Conservation (phyloP, 2,797 vertebrate species). For the Gambusia yucatana region DNA sequence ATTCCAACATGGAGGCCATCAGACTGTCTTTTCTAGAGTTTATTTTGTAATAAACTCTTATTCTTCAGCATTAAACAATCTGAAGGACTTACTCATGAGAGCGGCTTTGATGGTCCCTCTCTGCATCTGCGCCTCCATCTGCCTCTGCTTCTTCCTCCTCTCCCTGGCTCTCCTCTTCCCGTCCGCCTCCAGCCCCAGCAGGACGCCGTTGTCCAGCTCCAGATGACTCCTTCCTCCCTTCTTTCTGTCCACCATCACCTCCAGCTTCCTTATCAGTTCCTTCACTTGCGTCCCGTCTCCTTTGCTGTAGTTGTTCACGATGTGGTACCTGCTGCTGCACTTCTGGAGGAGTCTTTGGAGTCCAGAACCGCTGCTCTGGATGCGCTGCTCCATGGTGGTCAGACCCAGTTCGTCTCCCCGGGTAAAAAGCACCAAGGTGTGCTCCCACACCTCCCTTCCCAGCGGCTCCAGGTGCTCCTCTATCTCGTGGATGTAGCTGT, state of each 20-base stretch:
- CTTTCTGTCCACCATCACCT: slow-evolving; percentile 66
- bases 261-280: slow-evolving; percentile 76
- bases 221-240: slow-evolving; percentile 43
- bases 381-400: slow-evolving; percentile 69
- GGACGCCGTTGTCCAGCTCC: slow-evolving; percentile 42
- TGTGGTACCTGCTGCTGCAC: slow-evolving; percentile 75
- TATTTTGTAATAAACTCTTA: not conserved
- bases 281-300: slow-evolving; percentile 69
- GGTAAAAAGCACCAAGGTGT: slow-evolving; percentile 79
- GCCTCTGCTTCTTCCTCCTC: slow-evolving; percentile 81
- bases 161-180: slow-evolving; percentile 75
- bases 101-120: slow-evolving; percentile 72
- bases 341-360: slow-evolving; percentile 71
- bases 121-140: slow-evolving; percentile 79
- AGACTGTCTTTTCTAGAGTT: not conserved
- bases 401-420: slow-evolving; percentile 77
- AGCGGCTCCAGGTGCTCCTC: slow-evolving; percentile 77
- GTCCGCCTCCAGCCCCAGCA: slow-evolving; percentile 70
- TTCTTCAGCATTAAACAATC: not conserved
- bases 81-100: slow-evolving; percentile 71
- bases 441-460: slow-evolving; percentile 71
- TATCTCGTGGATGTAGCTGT: slow-evolving; percentile 69
- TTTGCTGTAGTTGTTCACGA: slow-evolving; percentile 71
- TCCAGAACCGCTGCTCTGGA: slow-evolving; percentile 53
- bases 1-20: not conserved